Conservation (phyloP, 2,797 vertebrate genomes). For the Pantherophis vulpinus region DNA sequence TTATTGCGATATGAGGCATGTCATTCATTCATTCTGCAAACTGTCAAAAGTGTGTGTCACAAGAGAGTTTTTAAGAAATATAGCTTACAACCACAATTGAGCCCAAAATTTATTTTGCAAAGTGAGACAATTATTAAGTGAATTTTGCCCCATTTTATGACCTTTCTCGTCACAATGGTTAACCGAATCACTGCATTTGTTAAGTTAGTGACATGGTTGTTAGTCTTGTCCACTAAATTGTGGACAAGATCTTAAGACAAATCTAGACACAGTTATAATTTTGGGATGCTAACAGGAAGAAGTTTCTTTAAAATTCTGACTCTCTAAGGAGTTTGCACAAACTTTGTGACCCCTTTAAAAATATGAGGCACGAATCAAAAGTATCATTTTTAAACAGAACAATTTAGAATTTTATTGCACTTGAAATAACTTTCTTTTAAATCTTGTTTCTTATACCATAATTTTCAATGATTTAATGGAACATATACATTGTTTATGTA, state of each 20-base stretch:
- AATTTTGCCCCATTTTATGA: too few relatives aligned
- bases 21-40: not conserved
- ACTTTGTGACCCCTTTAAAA: not conserved
- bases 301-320: not conserved
- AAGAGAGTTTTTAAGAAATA: not conserved
- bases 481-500: not conserved
- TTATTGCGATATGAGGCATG: not conserved
- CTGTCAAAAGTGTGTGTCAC: not conserved
- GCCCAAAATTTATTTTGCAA: too few relatives aligned
- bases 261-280: not conserved
- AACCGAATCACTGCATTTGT: too few relatives aligned
- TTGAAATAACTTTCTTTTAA: not conserved
- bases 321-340: not conserved
- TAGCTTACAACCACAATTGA: too few relatives aligned
- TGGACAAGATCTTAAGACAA: not conserved
- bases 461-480: not conserved
- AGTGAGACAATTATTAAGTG: too few relatives aligned
- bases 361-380: not conserved
- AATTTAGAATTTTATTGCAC: not conserved
- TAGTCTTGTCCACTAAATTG: not conserved
- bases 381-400: not conserved
- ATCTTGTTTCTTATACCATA: not conserved
- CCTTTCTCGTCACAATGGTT: too few relatives aligned
- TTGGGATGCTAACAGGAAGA: not conserved
- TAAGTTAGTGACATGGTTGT: too few relatives aligned